Conservation (phyloP, 2,797 vertebrate species). For the Gymnoscopelus microlampas region DNA sequence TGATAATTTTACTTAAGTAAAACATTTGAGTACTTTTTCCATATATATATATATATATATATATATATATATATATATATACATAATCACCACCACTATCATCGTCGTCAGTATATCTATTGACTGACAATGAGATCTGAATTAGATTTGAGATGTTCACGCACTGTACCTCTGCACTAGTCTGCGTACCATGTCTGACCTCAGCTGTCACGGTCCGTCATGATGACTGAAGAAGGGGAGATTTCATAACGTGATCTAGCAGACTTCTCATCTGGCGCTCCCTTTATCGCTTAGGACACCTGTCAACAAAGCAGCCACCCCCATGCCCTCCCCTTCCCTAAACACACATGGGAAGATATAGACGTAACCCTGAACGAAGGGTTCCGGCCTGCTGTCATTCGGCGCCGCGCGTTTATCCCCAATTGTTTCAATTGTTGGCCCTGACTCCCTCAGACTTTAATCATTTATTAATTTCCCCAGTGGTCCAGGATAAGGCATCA, state of each 20-base stretch:
- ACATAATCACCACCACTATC: no score
- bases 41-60: no score
- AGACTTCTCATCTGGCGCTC: conserved; percentile 30
- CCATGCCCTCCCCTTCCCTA: conserved; percentile 25
- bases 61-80: no score
- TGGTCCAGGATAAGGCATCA: conserved; percentile 70
- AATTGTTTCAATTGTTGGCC: conserved; percentile 72
- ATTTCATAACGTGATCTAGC: conserved; percentile 30
- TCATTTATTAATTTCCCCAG: conserved; percentile 83
- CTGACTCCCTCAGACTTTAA: conserved; percentile 75
- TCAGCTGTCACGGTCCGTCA: conserved; percentile 16
- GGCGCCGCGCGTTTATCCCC: conserved; percentile 69
- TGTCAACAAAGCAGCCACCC: conserved; percentile 61
- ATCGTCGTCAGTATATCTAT: not conserved
- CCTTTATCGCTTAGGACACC: conserved; percentile 54
- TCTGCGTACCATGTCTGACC: not conserved
- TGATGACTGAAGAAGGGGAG: conserved; percentile 6
- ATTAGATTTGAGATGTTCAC: conserved; percentile 3
- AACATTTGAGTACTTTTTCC: no score
- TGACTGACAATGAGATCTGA: not conserved
- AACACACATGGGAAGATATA: conserved; percentile 55
- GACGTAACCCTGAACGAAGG: conserved; percentile 61
- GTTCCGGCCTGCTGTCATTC: conserved; percentile 64
- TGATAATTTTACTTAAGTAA: no score
- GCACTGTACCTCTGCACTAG: not conserved